Evolutionary conservation across 2,888 invertebrate species (phyloP).

Genomic region (Megamerina dolium): DNA sequence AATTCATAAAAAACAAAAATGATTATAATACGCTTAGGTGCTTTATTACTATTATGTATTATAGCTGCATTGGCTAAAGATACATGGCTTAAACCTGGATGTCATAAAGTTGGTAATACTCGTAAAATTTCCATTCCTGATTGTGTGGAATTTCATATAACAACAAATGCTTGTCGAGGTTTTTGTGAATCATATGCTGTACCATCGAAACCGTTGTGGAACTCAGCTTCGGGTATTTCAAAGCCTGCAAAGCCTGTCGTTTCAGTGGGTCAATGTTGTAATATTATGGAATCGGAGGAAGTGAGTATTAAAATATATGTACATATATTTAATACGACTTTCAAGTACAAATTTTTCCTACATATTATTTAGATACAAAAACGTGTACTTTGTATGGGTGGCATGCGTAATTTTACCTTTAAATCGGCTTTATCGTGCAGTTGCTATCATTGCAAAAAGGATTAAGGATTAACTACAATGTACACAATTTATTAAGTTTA

Average conservation of each 20-base stretch:
- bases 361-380: constrained; percentile 58
- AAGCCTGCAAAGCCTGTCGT: constrained; percentile 61
- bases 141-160: constrained; percentile 77
- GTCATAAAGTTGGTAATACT: constrained; percentile 76
- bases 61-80: constrained; percentile 41
- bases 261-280: constrained; percentile 82
- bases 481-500: constrained; percentile 6
- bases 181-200: constrained; percentile 83
- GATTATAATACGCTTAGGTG: constrained; percentile 18
- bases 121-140: constrained; percentile 75
- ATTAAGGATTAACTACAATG: constrained; percentile 22
- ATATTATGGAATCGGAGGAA: constrained; percentile 82
- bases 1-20: too few relatives aligned
- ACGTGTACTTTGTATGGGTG: constrained; percentile 71
- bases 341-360: not conserved
- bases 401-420: constrained; percentile 69
- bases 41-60: constrained; percentile 23
- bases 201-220: constrained; percentile 59
- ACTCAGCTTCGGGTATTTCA: constrained; percentile 26
- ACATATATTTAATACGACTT: not conserved
- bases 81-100: constrained; percentile 70
- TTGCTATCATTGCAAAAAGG: constrained; percentile 81
- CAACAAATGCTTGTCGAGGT: constrained; percentile 82
- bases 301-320: constrained; percentile 46
- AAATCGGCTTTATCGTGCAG: constrained; percentile 78